Percentiles rank a stretch among this genome's conserved stretches.
These are phyloP conservation scores for Dastarcus helophoroides DNA, from an alignment of 2,888 invertebrate species.

Conservation along the genomic window DNA sequence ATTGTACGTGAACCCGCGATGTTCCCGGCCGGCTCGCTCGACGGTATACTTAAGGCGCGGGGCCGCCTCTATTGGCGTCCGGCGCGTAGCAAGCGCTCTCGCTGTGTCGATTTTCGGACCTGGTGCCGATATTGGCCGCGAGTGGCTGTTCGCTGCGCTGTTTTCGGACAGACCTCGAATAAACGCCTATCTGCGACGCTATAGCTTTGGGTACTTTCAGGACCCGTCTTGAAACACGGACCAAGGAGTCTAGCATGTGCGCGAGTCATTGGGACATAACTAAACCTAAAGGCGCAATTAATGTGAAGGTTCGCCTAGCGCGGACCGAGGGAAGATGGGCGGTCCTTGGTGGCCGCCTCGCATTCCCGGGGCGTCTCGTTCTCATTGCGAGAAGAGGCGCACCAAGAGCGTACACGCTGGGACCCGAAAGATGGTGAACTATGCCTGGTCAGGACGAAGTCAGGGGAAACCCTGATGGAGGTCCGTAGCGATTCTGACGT, in stretches of 20 bases:
- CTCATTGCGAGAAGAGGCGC: constrained; percentile 37
- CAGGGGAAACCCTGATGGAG: constrained; percentile 60
- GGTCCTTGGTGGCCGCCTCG: constrained; percentile 25
- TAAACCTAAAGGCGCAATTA: constrained; percentile 55
- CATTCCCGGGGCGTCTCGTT: constrained; percentile 42
- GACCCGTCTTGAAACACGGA: constrained; percentile 72
- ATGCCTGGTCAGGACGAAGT: constrained; percentile 59
- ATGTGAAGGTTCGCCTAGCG: constrained; percentile 42
- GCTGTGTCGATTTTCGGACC: constrained; percentile 22
- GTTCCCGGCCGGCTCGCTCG: constrained; percentile 15
- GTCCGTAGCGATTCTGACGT: constrained; percentile 65
- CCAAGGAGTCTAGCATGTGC: constrained; percentile 62
- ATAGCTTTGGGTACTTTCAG: constrained; percentile 35
- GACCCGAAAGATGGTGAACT: constrained; percentile 66
- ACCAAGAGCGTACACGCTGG: constrained; percentile 55
- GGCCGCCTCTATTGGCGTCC: constrained; percentile 15
- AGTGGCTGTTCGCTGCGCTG: constrained; percentile 11
- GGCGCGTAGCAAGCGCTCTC: constrained; percentile 24
- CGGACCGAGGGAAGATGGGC: constrained; percentile 39
- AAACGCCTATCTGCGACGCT: constrained; percentile 28
- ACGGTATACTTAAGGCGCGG: constrained; percentile 12
- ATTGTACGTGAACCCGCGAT: constrained; percentile 11
- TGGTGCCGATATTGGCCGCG: constrained; percentile 13
- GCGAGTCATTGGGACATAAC: constrained; percentile 53
- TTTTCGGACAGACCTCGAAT: constrained; percentile 17